Base-by-base conservation (phyloP, 2,888 invertebrate species). In the Suillia variegata region DNA sequence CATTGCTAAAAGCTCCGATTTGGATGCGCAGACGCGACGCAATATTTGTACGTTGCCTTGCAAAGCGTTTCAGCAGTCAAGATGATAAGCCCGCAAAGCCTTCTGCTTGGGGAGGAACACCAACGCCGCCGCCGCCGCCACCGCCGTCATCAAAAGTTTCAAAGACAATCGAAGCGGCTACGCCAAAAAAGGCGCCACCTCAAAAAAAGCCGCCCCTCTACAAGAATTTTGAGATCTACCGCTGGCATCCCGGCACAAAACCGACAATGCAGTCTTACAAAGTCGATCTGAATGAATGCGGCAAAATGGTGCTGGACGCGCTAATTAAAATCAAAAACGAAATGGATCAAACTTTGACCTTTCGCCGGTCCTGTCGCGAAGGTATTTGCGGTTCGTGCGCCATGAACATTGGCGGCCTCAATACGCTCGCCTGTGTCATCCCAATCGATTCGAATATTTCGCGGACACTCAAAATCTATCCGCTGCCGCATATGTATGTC, bases 341-440 rank as follows among this genome's bases (percentile, higher is more conserved):
- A 80, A 84, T 94, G 13, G 98, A 98, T 80, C 92, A 94, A 1
- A 94, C 96, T 0, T 84, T 98, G 65, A 94, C 97, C 1, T 98
- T 98, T 83, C 87, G 98, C 54, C 87, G 98, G 62, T 98, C 98
- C 0, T 98, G 98, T 75, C 90, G 98, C 57, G 98, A 98, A 83
- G 96, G 98, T 13, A 98, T 98, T 69, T 98, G 98, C 79, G 98
- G 98, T 1, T 98, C 98, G 4, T 98, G 98, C 82, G 91, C 97
- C 17, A 98, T 98, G 98, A 98, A 98, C 83, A 97, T 98, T 80
- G 92, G 91, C 52, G 98, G 98, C 5, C 84, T 88, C 1, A 98
- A 98, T 80, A 96, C 96, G 0, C 84, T 98, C 50, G 97, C 98
- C 20, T 98, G 98, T 80, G 93, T 94, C 72, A 85, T 86, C 22